phyloP scores from a whole-genome alignment of 2,113 vertebrate genomes.

The Elaphurus davidianus region DNA sequence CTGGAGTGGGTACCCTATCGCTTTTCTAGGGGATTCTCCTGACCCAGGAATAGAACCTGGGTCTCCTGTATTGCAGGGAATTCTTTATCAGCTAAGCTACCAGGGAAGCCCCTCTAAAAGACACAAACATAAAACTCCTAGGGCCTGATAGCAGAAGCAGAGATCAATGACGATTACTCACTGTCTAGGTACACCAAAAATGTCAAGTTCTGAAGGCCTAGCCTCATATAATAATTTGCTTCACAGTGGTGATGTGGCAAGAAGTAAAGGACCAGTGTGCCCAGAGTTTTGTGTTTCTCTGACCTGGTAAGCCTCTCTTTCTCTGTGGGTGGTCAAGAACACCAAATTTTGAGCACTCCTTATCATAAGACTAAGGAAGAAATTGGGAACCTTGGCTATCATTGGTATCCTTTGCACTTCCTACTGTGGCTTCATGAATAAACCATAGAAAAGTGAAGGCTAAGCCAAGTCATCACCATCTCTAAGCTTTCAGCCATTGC shows the following conservation, averaged over 20 bases:
- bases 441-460: neutral
- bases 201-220: neutral
- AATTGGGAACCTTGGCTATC: neutral
- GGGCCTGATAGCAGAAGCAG: neutral
- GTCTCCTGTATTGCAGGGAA: neutral
- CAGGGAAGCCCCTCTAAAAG: neutral
- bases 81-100: neutral
- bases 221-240: neutral
- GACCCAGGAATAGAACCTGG: fast-evolving
- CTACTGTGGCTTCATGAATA: neutral
- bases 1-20: neutral
- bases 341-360: neutral
- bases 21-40: neutral
- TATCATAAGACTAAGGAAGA: neutral
- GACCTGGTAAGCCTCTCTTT: neutral
- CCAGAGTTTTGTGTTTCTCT: neutral
- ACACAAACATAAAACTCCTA: neutral
- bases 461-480: neutral
- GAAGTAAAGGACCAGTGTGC: neutral
- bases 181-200: neutral
- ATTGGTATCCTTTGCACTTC: neutral
- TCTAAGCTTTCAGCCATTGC: neutral
- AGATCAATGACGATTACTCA: neutral
- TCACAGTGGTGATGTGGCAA: neutral
- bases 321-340: neutral